Evolutionary conservation across 1,140 invertebrate species (phyloP), one percentile per base, ranked within the genome.

Genomic region (Propsilocerus akamusi): DNA sequence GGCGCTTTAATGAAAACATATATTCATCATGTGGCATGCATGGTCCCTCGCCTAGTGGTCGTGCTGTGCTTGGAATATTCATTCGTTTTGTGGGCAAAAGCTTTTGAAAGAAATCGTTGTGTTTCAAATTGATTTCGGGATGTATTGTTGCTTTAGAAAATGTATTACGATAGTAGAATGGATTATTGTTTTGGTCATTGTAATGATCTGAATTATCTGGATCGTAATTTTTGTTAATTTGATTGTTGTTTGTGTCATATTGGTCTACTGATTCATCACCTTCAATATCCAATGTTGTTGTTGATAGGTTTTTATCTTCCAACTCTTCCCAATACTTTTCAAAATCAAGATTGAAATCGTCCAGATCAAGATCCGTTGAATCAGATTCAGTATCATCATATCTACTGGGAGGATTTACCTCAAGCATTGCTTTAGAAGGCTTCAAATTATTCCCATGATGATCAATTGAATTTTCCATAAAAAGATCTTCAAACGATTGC

Each of bases 1-100:
- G 70, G 0, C 70, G 63, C 56, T 70, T 71, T 51, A 70, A 69
- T 22, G 70, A 71, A 49, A 69, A 59, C 51, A 71, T 58, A 61
- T 69, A 56, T 55, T 70, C 53, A 48, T 50, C 48, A 26, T 58
- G 51, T 11, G 57, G 55, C 12, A 30, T 41, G 14, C 17, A 6
- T 41, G 34, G 22, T 41, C 34, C 8, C 22, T 57, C 57, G 5
- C 61, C 53, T 4, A 62, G 49, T 0, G 60, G 60, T 11, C 63
- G 51, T 0, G 58, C 54, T 2, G 62, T 65, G 53, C 59, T 64
- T 7, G 63, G 59, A 25, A 66, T 55, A 24, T 65, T 65, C 58
- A 65, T 64, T 58, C 68, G 64, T 63, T 72, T 61, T 59, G 63
- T 57, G 53, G 64, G 7, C 57, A 55, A 28, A 57, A 63, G 51